phyloP scores from a whole-genome alignment of 2,113 vertebrate genomes.

The Scalopus aquaticus region DNA sequence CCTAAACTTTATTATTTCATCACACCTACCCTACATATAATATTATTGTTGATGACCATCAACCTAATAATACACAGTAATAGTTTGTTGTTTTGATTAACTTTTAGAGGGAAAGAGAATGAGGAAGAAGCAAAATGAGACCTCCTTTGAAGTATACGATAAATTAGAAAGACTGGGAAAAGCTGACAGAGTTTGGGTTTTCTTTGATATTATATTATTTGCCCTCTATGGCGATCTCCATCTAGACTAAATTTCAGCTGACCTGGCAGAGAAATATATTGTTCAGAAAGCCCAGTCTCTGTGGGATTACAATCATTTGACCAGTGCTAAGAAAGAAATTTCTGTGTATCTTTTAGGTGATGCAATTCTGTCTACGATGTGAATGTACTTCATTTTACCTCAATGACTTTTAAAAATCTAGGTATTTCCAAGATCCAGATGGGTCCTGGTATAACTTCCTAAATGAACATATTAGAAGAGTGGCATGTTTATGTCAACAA shows the following conservation, averaged over 20 bases:
- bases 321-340: not conserved
- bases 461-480: not conserved
- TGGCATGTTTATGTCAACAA: not conserved
- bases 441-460: not conserved
- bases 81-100: slow-evolving; percentile 37
- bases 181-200: not conserved
- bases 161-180: slow-evolving; percentile 21
- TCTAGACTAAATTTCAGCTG: not conserved
- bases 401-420: not conserved
- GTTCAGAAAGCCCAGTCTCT: not conserved
- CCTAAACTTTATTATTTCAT: slow-evolving; percentile 25
- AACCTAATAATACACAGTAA: not conserved
- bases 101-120: not conserved
- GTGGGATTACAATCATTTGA: not conserved
- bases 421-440: not conserved
- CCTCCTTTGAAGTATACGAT: not conserved
- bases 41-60: slow-evolving; percentile 31
- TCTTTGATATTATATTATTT: not conserved
- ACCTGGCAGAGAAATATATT: not conserved
- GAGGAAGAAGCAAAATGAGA: not conserved
- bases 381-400: not conserved
- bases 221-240: not conserved
- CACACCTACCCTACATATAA: not conserved
- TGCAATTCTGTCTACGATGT: not conserved
- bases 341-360: not conserved